A percentile compares a stretch with the other conserved stretches of the same genome.
phyloP scores from a whole-genome alignment of 1,140 invertebrate species.

The Battus philenor region DNA sequence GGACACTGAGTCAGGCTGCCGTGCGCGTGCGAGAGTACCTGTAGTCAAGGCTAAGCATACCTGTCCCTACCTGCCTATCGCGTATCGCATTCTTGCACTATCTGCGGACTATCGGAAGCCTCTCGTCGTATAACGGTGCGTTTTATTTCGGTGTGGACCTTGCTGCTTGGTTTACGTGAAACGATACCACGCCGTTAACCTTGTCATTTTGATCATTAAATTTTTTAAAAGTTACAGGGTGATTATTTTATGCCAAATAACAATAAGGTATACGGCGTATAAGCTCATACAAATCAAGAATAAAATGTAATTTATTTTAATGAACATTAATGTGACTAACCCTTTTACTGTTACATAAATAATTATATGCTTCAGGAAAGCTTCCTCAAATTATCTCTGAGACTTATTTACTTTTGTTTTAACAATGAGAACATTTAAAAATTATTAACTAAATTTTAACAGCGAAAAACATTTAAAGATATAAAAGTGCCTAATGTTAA shows the following conservation, averaged over 20 bases:
- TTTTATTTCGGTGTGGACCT: conserved; percentile 13
- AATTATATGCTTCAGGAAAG: too few species aligned
- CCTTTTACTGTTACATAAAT: too few species aligned
- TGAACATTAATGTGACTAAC: too few species aligned
- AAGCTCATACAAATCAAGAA: too few species aligned
- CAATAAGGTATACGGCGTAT: too few species aligned
- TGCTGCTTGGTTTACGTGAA: not conserved
- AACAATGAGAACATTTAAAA: too few species aligned
- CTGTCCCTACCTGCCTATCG: conserved; percentile 61
- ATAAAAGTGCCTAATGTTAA: too few species aligned
- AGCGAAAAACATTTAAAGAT: too few species aligned
- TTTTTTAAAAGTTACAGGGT: conserved; percentile 21
- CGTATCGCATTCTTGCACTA: conserved; percentile 57
- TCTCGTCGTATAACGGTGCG: conserved; percentile 60
- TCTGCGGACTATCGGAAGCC: conserved; percentile 58
- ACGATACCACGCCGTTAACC: not conserved
- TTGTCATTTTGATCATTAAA: conserved; percentile 43
- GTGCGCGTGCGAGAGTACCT: conserved; percentile 40
- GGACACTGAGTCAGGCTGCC: not conserved
- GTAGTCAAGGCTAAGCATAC: conserved; percentile 52
- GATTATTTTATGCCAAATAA: conserved; percentile 3
- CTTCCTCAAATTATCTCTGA: too few species aligned
- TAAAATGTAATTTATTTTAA: too few species aligned
- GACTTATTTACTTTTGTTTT: too few species aligned
- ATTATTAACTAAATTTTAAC: too few species aligned